A percentile compares a stretch with the other conserved stretches of the same genome.
Conservation (phyloP, 1,140 invertebrate genomes). For the Drosophila arizonae region DNA sequence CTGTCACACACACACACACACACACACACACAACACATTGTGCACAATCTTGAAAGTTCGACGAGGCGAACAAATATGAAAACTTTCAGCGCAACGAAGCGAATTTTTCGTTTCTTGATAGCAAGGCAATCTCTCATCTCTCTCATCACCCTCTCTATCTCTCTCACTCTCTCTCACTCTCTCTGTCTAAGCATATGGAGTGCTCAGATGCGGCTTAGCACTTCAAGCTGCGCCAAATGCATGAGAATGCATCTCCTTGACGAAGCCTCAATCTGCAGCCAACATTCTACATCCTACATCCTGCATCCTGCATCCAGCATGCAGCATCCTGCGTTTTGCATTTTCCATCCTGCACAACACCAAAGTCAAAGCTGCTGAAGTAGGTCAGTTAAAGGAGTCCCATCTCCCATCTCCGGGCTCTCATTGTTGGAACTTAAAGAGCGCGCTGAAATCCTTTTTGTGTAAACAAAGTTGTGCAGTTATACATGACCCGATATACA, state of each 20-base stretch:
- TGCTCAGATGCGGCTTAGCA: constrained; percentile 62
- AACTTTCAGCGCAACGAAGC: constrained; percentile 62
- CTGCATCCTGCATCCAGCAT: constrained; percentile 3
- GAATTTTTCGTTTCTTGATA: constrained; percentile 53
- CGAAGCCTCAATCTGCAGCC: constrained; percentile 57
- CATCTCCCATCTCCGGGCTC: constrained; percentile 23
- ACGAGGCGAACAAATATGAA: constrained; percentile 71
- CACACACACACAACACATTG: constrained; percentile 9
- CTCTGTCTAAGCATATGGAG: constrained; percentile 40
- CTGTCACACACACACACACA: constrained; percentile 42
- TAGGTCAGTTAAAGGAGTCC: constrained; percentile 71
- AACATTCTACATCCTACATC: constrained; percentile 30
- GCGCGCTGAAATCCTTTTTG: constrained; percentile 70
- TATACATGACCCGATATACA: constrained; percentile 13
- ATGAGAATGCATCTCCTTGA: constrained; percentile 75
- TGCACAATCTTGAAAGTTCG: constrained; percentile 54
- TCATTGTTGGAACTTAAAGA: constrained; percentile 65
- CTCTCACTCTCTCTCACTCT: constrained; percentile 10
- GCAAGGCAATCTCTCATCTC: constrained; percentile 59
- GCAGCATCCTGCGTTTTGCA: background rate
- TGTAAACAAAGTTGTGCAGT: constrained; percentile 67
- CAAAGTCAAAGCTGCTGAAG: constrained; percentile 53
- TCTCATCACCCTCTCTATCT: background rate
- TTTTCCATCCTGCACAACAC: constrained; percentile 28
- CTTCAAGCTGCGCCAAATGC: constrained; percentile 73